Conservation (phyloP, 2,888 invertebrate species). For the Orthosia gracilis region DNA sequence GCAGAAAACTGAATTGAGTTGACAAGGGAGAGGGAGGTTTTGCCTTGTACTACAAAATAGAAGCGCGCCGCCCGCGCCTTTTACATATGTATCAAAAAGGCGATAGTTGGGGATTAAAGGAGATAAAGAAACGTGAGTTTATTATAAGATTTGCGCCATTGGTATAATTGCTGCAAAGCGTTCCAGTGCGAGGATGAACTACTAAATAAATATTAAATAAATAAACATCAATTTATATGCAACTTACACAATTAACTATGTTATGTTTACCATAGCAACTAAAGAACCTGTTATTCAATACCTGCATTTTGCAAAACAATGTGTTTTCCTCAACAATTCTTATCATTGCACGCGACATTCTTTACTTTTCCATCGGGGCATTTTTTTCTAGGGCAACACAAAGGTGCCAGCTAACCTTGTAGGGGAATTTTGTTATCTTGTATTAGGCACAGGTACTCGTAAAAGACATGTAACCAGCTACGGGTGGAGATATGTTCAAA, state of each 20-base stretch:
- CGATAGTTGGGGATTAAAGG: too few species aligned
- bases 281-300: slow-evolving; percentile 43
- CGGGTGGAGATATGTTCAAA: slow-evolving; percentile 4
- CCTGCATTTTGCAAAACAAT: slow-evolving; percentile 41
- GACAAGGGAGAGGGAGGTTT: too few species aligned
- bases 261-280: slow-evolving; percentile 16
- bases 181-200: too few species aligned
- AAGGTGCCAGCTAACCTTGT: background rate
- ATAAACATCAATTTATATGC: background rate
- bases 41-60: too few species aligned
- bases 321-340: slow-evolving; percentile 46
- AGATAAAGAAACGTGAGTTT: too few species aligned
- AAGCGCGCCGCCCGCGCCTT: too few species aligned
- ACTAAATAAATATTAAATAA: background rate
- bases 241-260: slow-evolving; percentile 19
- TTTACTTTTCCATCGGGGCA: slow-evolving; percentile 32
- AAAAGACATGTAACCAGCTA: background rate
- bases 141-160: too few species aligned
- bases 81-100: too few species aligned
- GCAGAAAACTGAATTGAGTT: too few species aligned
- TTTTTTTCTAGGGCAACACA: slow-evolving; percentile 47
- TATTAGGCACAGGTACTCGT: background rate
- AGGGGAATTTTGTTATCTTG: slow-evolving; percentile 50
- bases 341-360: slow-evolving; percentile 48
- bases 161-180: too few species aligned